Evolutionary conservation across 2,113 vertebrate genomes (phyloP), one percentile per base, ranked within the genome.

Genomic region (Dromas ardeola): DNA sequence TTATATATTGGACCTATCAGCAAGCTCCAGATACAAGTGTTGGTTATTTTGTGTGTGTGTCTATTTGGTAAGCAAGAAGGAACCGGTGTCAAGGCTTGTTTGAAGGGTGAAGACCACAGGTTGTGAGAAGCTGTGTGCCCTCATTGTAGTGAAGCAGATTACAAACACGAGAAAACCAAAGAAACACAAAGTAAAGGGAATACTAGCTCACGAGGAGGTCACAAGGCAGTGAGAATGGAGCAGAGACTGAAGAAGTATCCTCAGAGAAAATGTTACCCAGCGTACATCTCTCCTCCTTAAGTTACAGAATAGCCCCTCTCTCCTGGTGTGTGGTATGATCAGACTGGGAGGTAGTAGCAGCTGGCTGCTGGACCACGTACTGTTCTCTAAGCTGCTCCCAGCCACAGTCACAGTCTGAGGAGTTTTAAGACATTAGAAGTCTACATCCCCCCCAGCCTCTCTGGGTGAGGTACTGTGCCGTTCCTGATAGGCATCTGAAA

Each of bases 271-370:
- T 26, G 15, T 38, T 42, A 15, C 8, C 22, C 66, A 18, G 38
- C 3, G 15, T 47, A 3, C 34, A 8, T 42, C 0, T 0, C 32
- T 71, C 15, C 53, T 76, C 58, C 53, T 32, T 38, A 14, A 5
- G 9, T 30, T 23, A 2, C 1, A 43, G 25, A 2, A 3, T 3
- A 59, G 38, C 19, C 58, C 11, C n/a, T 82, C 36, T 53, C 11
- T 67, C 8, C 42, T 49, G 52, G 15, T 56, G 40, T 34, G 49
- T 26, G 11, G 47, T 34, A 12, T 9, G 38, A 36, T 61, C 45
- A 32, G 38, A 18, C 8, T 21, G 59, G 69, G 40, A 81, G 49
- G 36, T 3, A 15, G 52, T 9, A 73, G 36, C 21, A 67, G 29
- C 50, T 66, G 69, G 14, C 59, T 58, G 50, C 43, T 79, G 66